These are phyloP conservation scores for Incurvaria masculella DNA, from an alignment of 2,888 invertebrate species.

Conservation along the genomic window DNA sequence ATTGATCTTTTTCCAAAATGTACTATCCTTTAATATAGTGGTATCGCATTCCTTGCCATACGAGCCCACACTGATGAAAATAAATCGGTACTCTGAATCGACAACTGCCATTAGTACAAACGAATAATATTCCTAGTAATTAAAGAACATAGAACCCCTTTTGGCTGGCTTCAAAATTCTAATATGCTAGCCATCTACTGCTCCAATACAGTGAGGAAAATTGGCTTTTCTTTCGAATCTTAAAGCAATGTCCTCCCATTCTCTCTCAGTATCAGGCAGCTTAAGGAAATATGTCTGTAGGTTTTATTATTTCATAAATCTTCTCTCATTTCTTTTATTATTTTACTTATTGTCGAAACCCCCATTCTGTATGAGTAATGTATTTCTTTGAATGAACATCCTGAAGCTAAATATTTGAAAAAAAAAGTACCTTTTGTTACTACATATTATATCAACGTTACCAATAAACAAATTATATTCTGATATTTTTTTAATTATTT, in stretches of 20 bases:
- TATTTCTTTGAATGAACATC: too few relatives aligned
- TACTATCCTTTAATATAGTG: slow-evolving; percentile 19
- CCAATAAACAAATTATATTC: too few relatives aligned
- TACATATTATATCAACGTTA: too few relatives aligned
- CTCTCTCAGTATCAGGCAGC: slow-evolving; percentile 3
- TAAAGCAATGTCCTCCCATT: slow-evolving; percentile 8
- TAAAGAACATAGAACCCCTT: background rate
- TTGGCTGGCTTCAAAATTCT: background rate
- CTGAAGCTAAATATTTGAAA: too few relatives aligned
- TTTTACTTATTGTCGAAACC: too few relatives aligned
- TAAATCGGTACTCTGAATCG: background rate
- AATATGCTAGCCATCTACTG: too few relatives aligned
- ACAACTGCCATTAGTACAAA: background rate
- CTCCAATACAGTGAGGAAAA: slow-evolving; percentile 7
- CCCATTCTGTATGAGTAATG: too few relatives aligned
- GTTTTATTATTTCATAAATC: slow-evolving; percentile 6
- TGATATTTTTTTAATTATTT: too few relatives aligned
- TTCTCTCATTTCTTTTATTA: too few relatives aligned
- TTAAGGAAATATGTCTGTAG: slow-evolving; percentile 2
- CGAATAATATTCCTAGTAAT: background rate
- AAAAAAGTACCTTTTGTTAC: too few relatives aligned
- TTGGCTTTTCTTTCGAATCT: slow-evolving; percentile 8
- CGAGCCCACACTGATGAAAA: slow-evolving; percentile 18
- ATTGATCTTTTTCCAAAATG: slow-evolving; percentile 17
- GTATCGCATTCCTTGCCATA: slow-evolving; percentile 20